Base-by-base conservation (phyloP, 2,888 invertebrate species). In the Muscina levida region DNA sequence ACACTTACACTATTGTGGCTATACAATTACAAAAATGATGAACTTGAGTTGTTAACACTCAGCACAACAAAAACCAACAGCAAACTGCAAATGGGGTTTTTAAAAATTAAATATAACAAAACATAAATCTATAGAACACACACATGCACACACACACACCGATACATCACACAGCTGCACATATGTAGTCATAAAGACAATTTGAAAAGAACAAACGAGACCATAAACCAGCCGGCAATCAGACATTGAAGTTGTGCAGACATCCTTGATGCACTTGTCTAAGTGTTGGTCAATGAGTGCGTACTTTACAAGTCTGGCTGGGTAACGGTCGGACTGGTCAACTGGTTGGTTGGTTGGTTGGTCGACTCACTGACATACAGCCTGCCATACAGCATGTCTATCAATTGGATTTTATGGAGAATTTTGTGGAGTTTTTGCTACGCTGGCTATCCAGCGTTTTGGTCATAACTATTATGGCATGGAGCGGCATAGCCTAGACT, bases 31-130 rank as follows among this genome's bases (percentile, higher is more conserved):
- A 24, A 46, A 10, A 65, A 53, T 46, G n/a, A 73, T 73, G 15
- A 73, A 78, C 56, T 74, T 71, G 39, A 74, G 51, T 65, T 78
- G 11, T 66, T 67, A 66, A 57, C 75, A 71, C 66, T 66, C 56
- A 51, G 70, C 46, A 59, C 26, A 17, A n/a, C 4, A 46, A 57
- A 24, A 48, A 48, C 31, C 22, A 62, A 10, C 42, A n/a, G n/a
- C n/a, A 31, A 31, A 31, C 31, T 31, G 1, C 2, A 13, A 42
- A 24, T 15, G 42, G 13, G 15, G 44, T 31, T 39, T 51, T 39
- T 51, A 48, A 44, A 37, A 59, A 53, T 46, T 19, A 62, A 70
- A 70, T 42, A 62, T 22, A 22, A 62, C 71, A 56, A 62, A 70
- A 66, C 37, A 66, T 26, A 59, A 67, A 59, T 73, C 31, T 31